Conservation (phyloP, 2,888 invertebrate genomes). For the Thera obeliscata region DNA sequence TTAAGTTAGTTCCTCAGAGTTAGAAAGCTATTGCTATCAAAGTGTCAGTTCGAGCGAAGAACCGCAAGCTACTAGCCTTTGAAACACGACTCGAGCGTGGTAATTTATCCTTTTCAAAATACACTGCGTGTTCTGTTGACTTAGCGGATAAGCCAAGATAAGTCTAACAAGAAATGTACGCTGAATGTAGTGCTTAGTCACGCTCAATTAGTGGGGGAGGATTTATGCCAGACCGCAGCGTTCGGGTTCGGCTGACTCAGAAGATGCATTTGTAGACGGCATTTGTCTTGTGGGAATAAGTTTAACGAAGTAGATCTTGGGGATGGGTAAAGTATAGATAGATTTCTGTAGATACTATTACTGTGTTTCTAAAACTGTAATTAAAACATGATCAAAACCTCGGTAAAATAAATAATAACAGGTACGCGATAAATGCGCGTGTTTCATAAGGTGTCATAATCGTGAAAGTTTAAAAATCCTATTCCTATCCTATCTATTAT, state of each 20-base stretch:
- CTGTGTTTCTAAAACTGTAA: too few species aligned
- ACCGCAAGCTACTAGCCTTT: constrained; percentile 23
- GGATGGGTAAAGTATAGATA: neutral
- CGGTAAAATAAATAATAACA: too few species aligned
- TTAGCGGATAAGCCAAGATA: constrained; percentile 1
- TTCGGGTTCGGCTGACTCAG: constrained; percentile 28
- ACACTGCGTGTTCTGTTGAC: constrained; percentile 36
- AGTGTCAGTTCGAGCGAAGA: constrained; percentile 25
- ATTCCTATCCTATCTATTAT: neutral
- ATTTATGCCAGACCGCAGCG: constrained; percentile 36
- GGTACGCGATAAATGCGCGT: too few species aligned
- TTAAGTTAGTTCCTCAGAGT: constrained; percentile 19
- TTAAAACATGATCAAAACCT: too few species aligned
- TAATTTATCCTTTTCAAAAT: constrained; percentile 25
- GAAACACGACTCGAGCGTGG: constrained; percentile 20
- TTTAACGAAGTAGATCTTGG: constrained; percentile 7
- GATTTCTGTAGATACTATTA: too few species aligned
- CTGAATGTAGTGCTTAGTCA: constrained; percentile 30
- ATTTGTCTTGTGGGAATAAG: constrained; percentile 34
- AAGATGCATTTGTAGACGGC: constrained; percentile 37
- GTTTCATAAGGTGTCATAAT: too few species aligned
- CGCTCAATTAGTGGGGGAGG: constrained; percentile 31
- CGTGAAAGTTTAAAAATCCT: neutral
- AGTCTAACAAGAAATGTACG: constrained; percentile 35
- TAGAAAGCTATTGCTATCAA: constrained; percentile 22